Percentiles rank a stretch among this genome's conserved stretches.
phyloP scores from a whole-genome alignment of 2,888 invertebrate genomes.

The Nebria salina region DNA sequence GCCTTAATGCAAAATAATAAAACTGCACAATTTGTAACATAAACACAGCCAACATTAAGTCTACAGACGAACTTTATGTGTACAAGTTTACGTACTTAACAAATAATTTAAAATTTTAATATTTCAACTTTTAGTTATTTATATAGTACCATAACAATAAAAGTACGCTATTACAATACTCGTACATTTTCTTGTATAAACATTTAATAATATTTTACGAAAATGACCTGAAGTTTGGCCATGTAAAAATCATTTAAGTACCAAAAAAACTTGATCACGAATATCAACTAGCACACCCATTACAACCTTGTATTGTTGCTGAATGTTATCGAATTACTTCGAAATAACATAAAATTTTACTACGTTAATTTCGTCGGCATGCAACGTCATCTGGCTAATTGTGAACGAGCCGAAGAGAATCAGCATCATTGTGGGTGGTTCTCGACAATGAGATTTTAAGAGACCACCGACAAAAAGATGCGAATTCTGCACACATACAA shows the following conservation, averaged over 20 bases:
- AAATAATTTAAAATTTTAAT: not conserved
- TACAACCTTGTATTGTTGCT: too few species aligned
- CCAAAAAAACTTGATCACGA: too few species aligned
- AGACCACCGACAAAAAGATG: slow-evolving; percentile 14
- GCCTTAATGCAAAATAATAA: not conserved
- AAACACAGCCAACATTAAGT: not conserved
- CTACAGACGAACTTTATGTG: slow-evolving; percentile 2
- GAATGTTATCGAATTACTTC: not conserved
- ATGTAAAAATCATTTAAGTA: too few species aligned
- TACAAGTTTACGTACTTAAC: slow-evolving; percentile 10
- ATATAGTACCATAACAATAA: not conserved
- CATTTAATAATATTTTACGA: too few species aligned
- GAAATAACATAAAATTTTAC: not conserved
- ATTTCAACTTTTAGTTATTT: too few species aligned
- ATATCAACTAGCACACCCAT: too few species aligned
- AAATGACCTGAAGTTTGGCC: too few species aligned
- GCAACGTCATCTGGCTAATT: slow-evolving; percentile 4
- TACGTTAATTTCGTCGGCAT: not conserved
- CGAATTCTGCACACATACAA: slow-evolving; percentile 12
- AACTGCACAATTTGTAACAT: slow-evolving; percentile 5
- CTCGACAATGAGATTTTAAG: slow-evolving; percentile 20
- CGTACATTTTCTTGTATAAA: not conserved
- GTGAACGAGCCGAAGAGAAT: slow-evolving; percentile 3
- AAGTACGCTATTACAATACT: not conserved
- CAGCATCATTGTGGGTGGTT: slow-evolving; percentile 12